Evolutionary conservation across 2,113 vertebrate genomes (phyloP).

Genomic region (Limnothrissa miodon): DNA sequence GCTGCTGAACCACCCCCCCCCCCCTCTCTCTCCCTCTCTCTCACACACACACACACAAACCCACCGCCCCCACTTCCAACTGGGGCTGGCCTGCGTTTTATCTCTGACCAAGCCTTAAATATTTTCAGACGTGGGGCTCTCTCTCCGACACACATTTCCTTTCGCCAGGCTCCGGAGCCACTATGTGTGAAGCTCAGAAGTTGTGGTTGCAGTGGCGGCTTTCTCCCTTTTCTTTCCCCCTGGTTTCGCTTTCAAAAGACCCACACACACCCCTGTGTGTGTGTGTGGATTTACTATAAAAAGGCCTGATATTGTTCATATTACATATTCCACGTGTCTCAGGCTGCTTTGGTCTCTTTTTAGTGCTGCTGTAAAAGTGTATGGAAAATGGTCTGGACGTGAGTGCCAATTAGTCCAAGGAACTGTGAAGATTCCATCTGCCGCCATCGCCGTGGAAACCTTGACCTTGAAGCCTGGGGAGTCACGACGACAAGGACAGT

Average conservation of each 20-base stretch:
- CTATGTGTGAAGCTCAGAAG: constrained; percentile 66
- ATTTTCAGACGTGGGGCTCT: constrained; percentile 63
- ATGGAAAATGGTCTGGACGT: constrained; percentile 1
- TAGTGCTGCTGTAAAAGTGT: constrained; percentile 2
- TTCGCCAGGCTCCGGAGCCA: constrained; percentile 54
- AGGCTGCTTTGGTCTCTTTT: constrained; percentile 16
- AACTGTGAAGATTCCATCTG: constrained; percentile 20
- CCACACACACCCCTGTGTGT: constrained; percentile 25
- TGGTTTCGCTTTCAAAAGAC: constrained; percentile 38
- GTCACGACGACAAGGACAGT: background rate
- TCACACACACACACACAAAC: too few relatives aligned
- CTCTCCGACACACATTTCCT: constrained; percentile 44
- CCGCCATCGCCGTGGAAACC: background rate
- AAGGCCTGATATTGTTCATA: constrained; percentile 14
- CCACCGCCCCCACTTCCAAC: background rate
- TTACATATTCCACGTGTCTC: constrained; percentile 27
- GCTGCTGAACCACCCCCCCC: background rate
- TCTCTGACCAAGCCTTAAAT: constrained; percentile 68
- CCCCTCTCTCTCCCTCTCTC: too few relatives aligned
- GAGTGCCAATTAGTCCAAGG: constrained; percentile 35
- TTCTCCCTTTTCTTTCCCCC: background rate
- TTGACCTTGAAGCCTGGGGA: constrained; percentile 28
- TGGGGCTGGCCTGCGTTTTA: constrained; percentile 66
- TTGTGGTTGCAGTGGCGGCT: constrained; percentile 50
- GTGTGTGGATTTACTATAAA: constrained; percentile 43